phyloP scores from a whole-genome alignment of 2,888 invertebrate genomes.

The Macrosoma leucophasiata region DNA sequence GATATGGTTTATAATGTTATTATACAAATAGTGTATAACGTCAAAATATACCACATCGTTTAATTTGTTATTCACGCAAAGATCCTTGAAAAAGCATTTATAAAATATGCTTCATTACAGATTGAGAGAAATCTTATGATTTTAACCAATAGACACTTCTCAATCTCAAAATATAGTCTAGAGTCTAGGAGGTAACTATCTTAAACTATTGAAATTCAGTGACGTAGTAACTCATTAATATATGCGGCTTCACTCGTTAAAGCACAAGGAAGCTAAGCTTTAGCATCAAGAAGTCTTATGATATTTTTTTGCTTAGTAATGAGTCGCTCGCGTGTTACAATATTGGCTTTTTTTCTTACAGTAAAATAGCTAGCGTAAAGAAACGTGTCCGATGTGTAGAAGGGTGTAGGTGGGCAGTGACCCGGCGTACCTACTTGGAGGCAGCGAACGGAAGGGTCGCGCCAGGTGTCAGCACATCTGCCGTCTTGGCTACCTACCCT shows the following conservation, averaged over 20 bases:
- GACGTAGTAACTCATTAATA: too few relatives aligned
- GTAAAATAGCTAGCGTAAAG: slow-evolving; percentile 32
- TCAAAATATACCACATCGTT: too few relatives aligned
- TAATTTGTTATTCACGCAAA: too few relatives aligned
- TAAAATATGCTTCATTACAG: neutral
- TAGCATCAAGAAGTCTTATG: slow-evolving; percentile 22
- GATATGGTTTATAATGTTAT: too few relatives aligned
- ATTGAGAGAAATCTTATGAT: neutral
- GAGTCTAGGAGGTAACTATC: too few relatives aligned
- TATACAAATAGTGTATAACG: too few relatives aligned
- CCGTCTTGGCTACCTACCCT: slow-evolving; percentile 51
- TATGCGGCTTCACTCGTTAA: too few relatives aligned
- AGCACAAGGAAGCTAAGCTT: slow-evolving; percentile 25
- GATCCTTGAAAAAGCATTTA: too few relatives aligned
- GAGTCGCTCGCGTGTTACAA: slow-evolving; percentile 59
- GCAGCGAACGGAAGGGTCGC: slow-evolving; percentile 64
- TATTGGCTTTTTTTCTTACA: slow-evolving; percentile 52
- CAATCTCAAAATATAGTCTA: too few relatives aligned
- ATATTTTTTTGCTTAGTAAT: slow-evolving; percentile 55
- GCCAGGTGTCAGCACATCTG: slow-evolving; percentile 72
- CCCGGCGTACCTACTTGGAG: slow-evolving; percentile 44
- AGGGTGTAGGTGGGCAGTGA: slow-evolving; percentile 71
- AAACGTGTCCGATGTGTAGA: slow-evolving; percentile 39
- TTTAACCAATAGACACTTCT: too few relatives aligned
- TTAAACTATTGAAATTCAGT: too few relatives aligned